These are phyloP conservation scores for Parthenolecanium corni DNA, from an alignment of 2,888 invertebrate species.

Conservation along the genomic window DNA sequence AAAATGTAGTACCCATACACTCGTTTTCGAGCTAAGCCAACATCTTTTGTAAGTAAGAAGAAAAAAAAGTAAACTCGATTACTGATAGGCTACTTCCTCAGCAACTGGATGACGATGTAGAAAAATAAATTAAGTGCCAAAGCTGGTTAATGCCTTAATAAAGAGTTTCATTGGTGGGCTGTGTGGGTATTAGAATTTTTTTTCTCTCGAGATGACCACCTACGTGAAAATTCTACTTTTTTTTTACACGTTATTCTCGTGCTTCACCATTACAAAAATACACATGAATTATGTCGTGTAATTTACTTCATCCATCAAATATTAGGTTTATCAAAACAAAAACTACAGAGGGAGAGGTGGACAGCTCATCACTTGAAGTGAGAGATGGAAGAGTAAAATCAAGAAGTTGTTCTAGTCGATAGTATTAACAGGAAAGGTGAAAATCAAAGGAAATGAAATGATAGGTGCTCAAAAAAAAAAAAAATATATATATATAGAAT, in stretches of 20 bases:
- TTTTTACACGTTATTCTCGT: too few species aligned
- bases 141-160: slow-evolving; percentile 23
- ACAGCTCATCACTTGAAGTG: background rate
- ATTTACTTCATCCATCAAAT: slow-evolving; percentile 25
- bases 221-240: background rate
- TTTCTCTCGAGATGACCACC: slow-evolving; percentile 23
- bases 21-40: background rate
- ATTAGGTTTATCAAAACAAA: slow-evolving; percentile 1
- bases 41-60: background rate
- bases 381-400: background rate
- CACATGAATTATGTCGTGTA: background rate
- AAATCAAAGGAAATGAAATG: background rate
- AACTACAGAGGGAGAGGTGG: background rate
- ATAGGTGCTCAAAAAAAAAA: too few species aligned
- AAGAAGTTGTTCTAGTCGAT: background rate
- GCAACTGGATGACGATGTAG: too few species aligned
- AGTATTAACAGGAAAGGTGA: background rate
- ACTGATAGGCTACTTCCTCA: too few species aligned
- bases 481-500: slow-evolving; percentile 12
- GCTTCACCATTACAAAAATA: background rate
- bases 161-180: slow-evolving; percentile 23
- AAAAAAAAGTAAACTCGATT: background rate
- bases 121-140: slow-evolving; percentile 9
- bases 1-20: background rate
- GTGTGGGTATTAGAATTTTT: background rate